Conservation (phyloP, 2,113 vertebrate species). For the Entelurus aequoreus region DNA sequence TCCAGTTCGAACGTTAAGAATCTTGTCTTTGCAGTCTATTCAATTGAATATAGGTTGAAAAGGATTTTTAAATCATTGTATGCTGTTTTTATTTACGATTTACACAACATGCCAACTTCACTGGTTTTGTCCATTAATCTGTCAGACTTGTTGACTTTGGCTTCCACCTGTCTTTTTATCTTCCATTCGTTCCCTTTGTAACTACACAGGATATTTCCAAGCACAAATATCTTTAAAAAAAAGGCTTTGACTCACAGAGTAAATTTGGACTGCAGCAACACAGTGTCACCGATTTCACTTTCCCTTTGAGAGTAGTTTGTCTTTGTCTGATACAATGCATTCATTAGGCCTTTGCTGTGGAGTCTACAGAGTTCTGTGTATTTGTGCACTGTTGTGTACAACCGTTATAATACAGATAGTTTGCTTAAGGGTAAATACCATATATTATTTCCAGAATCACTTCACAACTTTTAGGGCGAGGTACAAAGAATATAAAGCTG, state of each 20-base stretch:
- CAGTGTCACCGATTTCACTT: slow-evolving; percentile 34
- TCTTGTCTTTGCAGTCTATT: too few relatives aligned
- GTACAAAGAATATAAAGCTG: slow-evolving; percentile 13
- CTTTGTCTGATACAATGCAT: slow-evolving; percentile 34
- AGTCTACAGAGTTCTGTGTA: slow-evolving; percentile 26
- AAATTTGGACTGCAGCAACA: slow-evolving; percentile 40
- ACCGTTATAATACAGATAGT: slow-evolving; percentile 28
- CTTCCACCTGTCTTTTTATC: too few relatives aligned
- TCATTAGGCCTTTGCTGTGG: slow-evolving; percentile 38
- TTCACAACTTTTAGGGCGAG: slow-evolving; percentile 15
- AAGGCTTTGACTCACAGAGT: slow-evolving; percentile 28
- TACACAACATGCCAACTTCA: too few relatives aligned
- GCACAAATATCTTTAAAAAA: slow-evolving; percentile 27
- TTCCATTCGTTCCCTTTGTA: slow-evolving; percentile 3
- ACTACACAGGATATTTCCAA: slow-evolving; percentile 16
- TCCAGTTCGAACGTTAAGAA: too few relatives aligned
- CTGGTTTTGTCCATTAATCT: too few relatives aligned
- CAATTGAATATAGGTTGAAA: too few relatives aligned
- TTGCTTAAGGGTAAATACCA: slow-evolving; percentile 3
- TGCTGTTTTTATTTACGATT: too few relatives aligned
- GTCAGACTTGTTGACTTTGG: too few relatives aligned
- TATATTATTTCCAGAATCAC: neutral
- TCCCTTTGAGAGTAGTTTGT: slow-evolving; percentile 10
- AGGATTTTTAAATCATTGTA: too few relatives aligned
- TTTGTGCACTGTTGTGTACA: slow-evolving; percentile 34